Conservation (phyloP, 2,113 vertebrate genomes). For the Zapornia atra region DNA sequence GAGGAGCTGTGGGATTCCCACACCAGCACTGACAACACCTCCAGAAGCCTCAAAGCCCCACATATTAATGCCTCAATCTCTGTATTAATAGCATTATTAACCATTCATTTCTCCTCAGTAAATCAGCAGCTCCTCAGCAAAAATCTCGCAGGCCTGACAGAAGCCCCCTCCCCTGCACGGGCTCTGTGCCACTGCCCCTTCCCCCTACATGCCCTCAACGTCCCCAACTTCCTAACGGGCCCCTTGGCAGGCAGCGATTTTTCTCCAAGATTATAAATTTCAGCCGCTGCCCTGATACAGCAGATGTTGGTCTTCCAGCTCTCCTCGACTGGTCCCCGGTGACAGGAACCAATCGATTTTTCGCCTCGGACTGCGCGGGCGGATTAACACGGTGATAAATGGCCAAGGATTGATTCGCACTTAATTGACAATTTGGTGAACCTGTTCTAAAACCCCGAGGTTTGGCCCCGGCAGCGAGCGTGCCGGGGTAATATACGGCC, state of each 20-base stretch:
- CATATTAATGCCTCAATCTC: neutral
- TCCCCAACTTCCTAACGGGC: slow-evolving; percentile 56
- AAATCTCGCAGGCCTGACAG: fast-evolving
- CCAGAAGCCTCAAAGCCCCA: fast-evolving
- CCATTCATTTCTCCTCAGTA: neutral
- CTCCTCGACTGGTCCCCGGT: slow-evolving; percentile 76
- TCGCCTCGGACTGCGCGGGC: slow-evolving; percentile 1
- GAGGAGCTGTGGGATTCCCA: neutral
- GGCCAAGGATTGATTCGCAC: slow-evolving; percentile 92
- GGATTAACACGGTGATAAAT: slow-evolving; percentile 87
- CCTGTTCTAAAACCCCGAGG: slow-evolving; percentile 79
- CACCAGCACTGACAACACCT: neutral
- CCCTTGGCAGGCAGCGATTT: slow-evolving; percentile 57
- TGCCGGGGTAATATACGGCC: slow-evolving; percentile 76
- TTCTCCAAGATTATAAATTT: slow-evolving; percentile 73
- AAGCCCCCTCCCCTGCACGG: neutral
- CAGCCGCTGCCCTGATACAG: slow-evolving; percentile 48
- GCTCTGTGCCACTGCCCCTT: slow-evolving; percentile 2
- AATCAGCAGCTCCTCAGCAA: neutral
- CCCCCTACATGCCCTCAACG: neutral
- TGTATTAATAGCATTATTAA: slow-evolving; percentile 44
- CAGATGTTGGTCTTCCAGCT: slow-evolving; percentile 71
- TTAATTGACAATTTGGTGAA: slow-evolving; percentile 98
- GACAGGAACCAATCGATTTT: slow-evolving; percentile 75
- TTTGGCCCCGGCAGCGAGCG: slow-evolving; percentile 62